Percentiles rank a stretch among this genome's conserved stretches.
These are phyloP conservation scores for Diglossa cyanea DNA, from an alignment of 2,797 vertebrate species.

Conservation along the genomic window DNA sequence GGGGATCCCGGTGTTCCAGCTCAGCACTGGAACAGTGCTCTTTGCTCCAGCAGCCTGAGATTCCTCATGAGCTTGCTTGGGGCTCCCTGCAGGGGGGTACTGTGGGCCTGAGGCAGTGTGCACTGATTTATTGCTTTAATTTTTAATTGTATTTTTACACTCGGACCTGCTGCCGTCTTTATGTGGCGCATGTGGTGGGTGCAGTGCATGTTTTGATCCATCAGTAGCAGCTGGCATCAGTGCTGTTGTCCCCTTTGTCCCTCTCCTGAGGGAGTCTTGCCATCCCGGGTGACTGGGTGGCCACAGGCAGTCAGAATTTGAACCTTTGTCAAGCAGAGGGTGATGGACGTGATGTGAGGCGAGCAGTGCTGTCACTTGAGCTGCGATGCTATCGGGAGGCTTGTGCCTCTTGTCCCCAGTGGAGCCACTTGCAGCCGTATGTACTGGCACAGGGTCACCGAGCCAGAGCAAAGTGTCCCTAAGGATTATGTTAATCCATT, in stretches of 20 bases:
- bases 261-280: background rate
- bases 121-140: background rate
- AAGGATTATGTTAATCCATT: slow-evolving; percentile 40
- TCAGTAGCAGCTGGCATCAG: background rate
- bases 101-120: background rate
- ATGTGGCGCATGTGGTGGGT: accelerated
- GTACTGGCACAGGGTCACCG: background rate
- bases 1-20: background rate
- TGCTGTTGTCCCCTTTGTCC: background rate
- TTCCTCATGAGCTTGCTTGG: slow-evolving; percentile 36
- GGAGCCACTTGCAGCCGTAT: background rate
- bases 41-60: background rate
- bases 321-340: background rate
- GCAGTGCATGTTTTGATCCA: background rate
- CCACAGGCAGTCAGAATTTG: background rate
- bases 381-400: background rate
- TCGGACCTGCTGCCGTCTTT: background rate
- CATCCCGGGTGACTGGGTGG: background rate
- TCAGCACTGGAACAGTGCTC: background rate
- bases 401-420: background rate
- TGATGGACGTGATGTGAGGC: background rate
- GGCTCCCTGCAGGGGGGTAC: background rate
- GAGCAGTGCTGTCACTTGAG: background rate
- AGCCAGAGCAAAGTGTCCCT: background rate
- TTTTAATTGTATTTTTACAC: background rate